phyloP scores from a whole-genome alignment of 1,140 invertebrate genomes.

The Drosophila bocki region DNA sequence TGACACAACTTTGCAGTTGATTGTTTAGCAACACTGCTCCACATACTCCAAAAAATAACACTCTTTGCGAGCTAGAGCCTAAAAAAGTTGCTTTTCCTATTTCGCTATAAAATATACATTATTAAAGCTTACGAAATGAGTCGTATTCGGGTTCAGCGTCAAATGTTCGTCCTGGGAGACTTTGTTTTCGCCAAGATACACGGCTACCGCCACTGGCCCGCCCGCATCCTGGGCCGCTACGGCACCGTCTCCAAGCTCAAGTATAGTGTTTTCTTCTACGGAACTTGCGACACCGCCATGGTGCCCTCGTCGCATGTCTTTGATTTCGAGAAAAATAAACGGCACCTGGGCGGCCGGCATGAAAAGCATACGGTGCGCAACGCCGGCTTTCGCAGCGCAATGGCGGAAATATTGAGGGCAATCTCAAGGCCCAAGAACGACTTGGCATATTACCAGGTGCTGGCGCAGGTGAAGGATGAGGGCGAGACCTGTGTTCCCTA shows the following conservation, averaged over 20 bases:
- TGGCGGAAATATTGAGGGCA: constrained; percentile 14
- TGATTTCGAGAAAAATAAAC: constrained; percentile 13
- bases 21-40: neutral
- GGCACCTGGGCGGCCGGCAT: constrained; percentile 3
- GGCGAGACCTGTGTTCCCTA: neutral
- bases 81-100: neutral
- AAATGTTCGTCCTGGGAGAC: constrained; percentile 31
- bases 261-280: constrained; percentile 54
- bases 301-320: constrained; percentile 20
- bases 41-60: neutral
- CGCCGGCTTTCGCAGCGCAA: constrained; percentile 20
- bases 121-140: constrained; percentile 23
- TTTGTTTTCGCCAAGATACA: constrained; percentile 65
- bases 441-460: constrained; percentile 5
- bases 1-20: too few species aligned
- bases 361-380: neutral
- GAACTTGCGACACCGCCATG: constrained; percentile 38
- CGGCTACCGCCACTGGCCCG: constrained; percentile 60
- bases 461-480: neutral
- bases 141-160: neutral
- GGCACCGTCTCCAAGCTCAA: neutral
- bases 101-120: neutral
- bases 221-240: constrained; percentile 27
- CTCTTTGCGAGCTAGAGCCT: neutral
- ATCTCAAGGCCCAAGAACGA: constrained; percentile 23